Conservation (phyloP, 2,113 vertebrate species). For the Alethe castanea region DNA sequence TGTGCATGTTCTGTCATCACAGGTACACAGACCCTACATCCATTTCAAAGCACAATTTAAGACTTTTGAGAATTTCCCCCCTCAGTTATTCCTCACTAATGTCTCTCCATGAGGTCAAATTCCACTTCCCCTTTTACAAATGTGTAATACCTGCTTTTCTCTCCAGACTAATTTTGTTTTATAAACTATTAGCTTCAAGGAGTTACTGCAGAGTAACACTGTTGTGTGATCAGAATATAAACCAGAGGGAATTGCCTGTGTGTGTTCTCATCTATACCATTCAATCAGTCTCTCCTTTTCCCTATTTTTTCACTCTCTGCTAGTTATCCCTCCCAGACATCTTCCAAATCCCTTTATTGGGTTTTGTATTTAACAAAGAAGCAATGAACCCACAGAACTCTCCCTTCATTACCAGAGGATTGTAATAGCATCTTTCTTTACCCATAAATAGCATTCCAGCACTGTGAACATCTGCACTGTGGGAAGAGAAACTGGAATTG, state of each 20-base stretch:
- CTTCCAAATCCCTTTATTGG: conserved; percentile 25
- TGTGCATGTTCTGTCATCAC: background rate
- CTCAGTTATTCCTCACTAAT: background rate
- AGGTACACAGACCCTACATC: background rate
- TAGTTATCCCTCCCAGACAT: background rate
- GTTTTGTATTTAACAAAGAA: conserved; percentile 17
- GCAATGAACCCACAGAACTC: background rate
- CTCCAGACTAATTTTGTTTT: conserved; percentile 6
- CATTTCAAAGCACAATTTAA: background rate
- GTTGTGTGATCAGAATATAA: background rate
- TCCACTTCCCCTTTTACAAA: background rate
- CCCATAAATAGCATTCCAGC: background rate
- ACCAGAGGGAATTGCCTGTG: background rate
- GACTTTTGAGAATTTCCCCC: background rate
- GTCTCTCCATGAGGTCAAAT: background rate
- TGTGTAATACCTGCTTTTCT: background rate
- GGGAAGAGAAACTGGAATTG: background rate
- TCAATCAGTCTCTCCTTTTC: background rate
- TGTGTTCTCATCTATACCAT: background rate
- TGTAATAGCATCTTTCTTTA: background rate
- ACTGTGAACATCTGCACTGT: background rate
- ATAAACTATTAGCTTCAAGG: conserved; percentile 16
- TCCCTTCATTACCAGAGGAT: background rate
- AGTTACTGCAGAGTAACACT: conserved; percentile 22
- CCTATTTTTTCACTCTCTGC: background rate